These are phyloP conservation scores for Acrossocheilus fasciatus DNA, from an alignment of 2,797 vertebrate genomes.

Conservation along the genomic window DNA sequence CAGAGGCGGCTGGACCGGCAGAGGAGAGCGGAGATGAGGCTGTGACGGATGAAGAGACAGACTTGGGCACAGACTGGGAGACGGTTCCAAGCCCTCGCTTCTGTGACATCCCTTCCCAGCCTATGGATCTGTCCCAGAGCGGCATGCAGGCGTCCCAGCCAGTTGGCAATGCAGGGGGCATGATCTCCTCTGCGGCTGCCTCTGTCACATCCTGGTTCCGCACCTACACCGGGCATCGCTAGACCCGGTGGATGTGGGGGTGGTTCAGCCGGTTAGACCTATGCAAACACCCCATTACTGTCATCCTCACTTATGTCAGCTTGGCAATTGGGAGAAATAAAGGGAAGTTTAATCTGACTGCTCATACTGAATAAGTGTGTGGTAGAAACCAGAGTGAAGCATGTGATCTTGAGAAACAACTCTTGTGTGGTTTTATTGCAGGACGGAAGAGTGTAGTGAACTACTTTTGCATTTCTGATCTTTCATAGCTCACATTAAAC, in stretches of 20 bases:
- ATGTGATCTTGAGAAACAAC: conserved; percentile 24
- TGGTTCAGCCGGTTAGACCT: conserved; percentile 47
- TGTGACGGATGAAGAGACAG: conserved; percentile 92
- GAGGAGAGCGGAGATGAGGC: conserved; percentile 93
- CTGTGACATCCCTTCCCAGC: conserved; percentile 96
- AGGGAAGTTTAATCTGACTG: conserved; percentile 48
- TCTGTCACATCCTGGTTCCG: conserved; percentile 96
- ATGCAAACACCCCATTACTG: conserved; percentile 57
- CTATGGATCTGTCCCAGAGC: conserved; percentile 92
- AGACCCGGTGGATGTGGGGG: neutral
- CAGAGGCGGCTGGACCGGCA: conserved; percentile 82
- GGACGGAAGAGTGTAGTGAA: conserved; percentile 19
- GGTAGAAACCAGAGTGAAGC: conserved; percentile 26
- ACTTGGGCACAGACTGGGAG: conserved; percentile 98
- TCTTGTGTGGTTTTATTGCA: conserved; percentile 3
- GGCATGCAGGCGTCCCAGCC: conserved; percentile 88
- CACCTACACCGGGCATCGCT: conserved; percentile 94
- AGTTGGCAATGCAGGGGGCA: conserved; percentile 87
- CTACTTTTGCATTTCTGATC: conserved; percentile 25
- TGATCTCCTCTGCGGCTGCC: conserved; percentile 96
- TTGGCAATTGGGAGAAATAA: conserved; percentile 38
- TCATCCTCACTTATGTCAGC: conserved; percentile 40
- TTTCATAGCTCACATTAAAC: conserved; percentile 50
- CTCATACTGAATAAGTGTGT: conserved; percentile 29
- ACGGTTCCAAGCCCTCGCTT: conserved; percentile 96